phyloP scores from a whole-genome alignment of 2,888 invertebrate genomes.

The Strigamia maritima region DNA sequence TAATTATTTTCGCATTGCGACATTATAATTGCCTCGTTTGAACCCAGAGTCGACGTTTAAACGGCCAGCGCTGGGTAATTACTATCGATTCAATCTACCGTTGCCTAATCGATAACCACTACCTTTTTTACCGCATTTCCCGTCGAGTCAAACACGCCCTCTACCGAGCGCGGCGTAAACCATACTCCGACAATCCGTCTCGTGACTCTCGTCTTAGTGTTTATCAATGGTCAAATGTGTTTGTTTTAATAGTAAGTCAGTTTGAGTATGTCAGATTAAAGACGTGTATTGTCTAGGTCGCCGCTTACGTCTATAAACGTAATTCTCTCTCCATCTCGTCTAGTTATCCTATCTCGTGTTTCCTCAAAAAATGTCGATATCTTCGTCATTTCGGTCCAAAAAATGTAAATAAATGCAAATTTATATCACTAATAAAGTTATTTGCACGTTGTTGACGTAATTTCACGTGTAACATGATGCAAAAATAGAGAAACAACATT shows the following conservation, averaged over 20 bases:
- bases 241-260: too few species aligned
- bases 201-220: too few species aligned
- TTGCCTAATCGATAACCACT: neutral
- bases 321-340: too few species aligned
- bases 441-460: neutral
- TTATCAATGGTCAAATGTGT: too few species aligned
- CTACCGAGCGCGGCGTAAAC: neutral
- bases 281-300: too few species aligned
- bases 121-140: neutral
- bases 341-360: too few species aligned
- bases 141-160: neutral
- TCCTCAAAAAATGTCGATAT: too few species aligned
- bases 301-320: too few species aligned
- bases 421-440: neutral
- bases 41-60: neutral
- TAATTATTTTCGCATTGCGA: constrained; percentile 27
- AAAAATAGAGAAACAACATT: neutral
- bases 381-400: too few species aligned
- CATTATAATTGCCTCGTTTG: constrained; percentile 22
- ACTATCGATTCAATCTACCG: neutral
- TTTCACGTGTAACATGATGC: neutral
- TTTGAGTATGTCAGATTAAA: too few species aligned
- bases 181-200: too few species aligned
- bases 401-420: too few species aligned
- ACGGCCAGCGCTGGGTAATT: neutral